A percentile compares a stretch with the other conserved stretches of the same genome.
phyloP scores from a whole-genome alignment of 2,888 invertebrate genomes.

The Marronus borbonicus region DNA sequence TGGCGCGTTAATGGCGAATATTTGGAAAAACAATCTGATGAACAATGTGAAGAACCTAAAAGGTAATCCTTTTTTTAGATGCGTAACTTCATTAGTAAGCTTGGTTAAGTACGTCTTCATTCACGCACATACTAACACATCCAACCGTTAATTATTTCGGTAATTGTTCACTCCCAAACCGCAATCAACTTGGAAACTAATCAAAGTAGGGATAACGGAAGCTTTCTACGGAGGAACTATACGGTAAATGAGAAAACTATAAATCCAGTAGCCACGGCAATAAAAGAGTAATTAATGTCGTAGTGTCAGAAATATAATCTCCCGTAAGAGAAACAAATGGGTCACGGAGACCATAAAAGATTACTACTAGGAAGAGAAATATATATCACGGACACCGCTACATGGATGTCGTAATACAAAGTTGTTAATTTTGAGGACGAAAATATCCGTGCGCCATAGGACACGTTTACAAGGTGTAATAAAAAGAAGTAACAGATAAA shows the following conservation, averaged over 20 bases:
- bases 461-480: too few species aligned
- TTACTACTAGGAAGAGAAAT: slow-evolving; percentile 9
- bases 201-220: slow-evolving; percentile 5
- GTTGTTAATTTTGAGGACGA: not conserved
- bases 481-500: too few species aligned
- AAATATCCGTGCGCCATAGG: not conserved
- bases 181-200: slow-evolving; percentile 20
- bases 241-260: slow-evolving; percentile 29
- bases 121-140: too few species aligned
- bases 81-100: too few species aligned
- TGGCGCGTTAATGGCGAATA: too few species aligned
- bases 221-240: slow-evolving; percentile 1
- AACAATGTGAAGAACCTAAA: too few species aligned
- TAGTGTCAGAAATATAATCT: slow-evolving; percentile 29
- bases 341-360: slow-evolving; percentile 16
- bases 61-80: too few species aligned
- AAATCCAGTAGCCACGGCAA: slow-evolving; percentile 6
- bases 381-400: not conserved
- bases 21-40: too few species aligned
- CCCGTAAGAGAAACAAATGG: slow-evolving; percentile 28
- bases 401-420: not conserved
- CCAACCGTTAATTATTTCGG: not conserved
- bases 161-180: not conserved
- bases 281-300: slow-evolving; percentile 36
- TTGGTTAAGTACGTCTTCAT: too few species aligned